Percentiles rank a stretch among this genome's conserved stretches.
These are phyloP conservation scores for Ptychochromis oligacanthus DNA, from an alignment of 2,113 vertebrate genomes.

Conservation along the genomic window DNA sequence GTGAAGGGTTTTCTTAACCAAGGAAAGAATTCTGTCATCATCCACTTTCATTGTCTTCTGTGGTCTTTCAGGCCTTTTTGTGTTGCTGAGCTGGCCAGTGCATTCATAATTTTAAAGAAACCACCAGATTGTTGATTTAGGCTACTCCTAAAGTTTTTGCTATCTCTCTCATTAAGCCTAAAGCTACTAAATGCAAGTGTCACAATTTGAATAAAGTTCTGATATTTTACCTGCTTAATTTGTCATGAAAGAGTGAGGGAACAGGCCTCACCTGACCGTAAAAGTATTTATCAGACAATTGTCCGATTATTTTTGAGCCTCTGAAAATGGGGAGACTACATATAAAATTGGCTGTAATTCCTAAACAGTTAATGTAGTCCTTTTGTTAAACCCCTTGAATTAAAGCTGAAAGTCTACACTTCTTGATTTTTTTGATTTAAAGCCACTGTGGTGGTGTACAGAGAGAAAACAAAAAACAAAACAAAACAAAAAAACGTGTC, in stretches of 20 bases:
- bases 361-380: not conserved
- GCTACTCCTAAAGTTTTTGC: not conserved
- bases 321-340: not conserved
- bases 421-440: conserved; percentile 2
- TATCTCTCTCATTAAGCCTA: not conserved
- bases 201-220: not conserved
- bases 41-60: not conserved
- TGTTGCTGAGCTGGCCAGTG: not conserved
- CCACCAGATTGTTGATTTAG: not conserved
- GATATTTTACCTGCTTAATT: not conserved
- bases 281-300: not conserved
- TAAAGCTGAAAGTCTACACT: not conserved
- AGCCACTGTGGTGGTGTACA: not conserved
- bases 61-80: not conserved
- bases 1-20: conserved; percentile 1
- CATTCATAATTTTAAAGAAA: not conserved
- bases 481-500: not conserved
- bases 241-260: not conserved
- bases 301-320: not conserved
- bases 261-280: not conserved
- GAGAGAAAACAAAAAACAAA: not conserved
- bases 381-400: not conserved
- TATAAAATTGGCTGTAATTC: not conserved
- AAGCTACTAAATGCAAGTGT: not conserved
- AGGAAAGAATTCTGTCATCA: not conserved